Evolutionary conservation across 2,797 vertebrate genomes (phyloP).

Genomic region (Galago senegalensis): DNA sequence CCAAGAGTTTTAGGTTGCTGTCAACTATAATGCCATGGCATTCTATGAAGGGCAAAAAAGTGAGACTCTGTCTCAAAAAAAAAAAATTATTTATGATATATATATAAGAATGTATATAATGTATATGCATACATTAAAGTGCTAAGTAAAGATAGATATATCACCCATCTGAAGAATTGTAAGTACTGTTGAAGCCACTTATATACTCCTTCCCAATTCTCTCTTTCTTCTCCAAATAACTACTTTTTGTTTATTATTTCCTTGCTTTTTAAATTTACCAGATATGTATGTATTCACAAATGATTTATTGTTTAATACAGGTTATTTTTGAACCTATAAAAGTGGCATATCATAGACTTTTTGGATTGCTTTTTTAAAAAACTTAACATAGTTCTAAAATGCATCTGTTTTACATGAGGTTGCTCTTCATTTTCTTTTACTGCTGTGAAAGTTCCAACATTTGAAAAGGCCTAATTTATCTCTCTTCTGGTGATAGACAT

Average conservation of each 20-base stretch:
- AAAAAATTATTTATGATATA: neutral
- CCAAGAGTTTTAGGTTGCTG: no score
- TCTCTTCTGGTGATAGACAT: constrained; percentile 35
- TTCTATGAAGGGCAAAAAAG: no score
- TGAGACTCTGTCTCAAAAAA: no score
- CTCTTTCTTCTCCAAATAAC: neutral
- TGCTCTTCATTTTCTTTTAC: constrained; percentile 57
- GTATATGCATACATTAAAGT: neutral
- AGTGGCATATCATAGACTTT: neutral
- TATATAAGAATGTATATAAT: neutral
- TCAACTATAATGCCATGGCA: no score
- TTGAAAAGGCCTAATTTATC: constrained; percentile 59
- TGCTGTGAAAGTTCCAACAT: neutral
- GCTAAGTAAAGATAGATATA: constrained; percentile 45
- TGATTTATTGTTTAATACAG: constrained; percentile 51
- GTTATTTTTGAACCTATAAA: constrained; percentile 45
- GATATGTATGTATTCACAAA: constrained; percentile 24
- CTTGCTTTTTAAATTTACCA: constrained; percentile 49
- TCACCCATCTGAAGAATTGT: constrained; percentile 2
- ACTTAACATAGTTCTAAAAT: constrained; percentile 46
- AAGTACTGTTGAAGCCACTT: constrained; percentile 1
- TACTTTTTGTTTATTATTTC: constrained; percentile 23
- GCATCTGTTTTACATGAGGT: constrained; percentile 16
- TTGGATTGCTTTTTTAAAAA: constrained; percentile 18
- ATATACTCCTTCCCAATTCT: neutral